Conservation (phyloP, 92 coral and sea anemone species). For the Epizoanthus scotinus region DNA sequence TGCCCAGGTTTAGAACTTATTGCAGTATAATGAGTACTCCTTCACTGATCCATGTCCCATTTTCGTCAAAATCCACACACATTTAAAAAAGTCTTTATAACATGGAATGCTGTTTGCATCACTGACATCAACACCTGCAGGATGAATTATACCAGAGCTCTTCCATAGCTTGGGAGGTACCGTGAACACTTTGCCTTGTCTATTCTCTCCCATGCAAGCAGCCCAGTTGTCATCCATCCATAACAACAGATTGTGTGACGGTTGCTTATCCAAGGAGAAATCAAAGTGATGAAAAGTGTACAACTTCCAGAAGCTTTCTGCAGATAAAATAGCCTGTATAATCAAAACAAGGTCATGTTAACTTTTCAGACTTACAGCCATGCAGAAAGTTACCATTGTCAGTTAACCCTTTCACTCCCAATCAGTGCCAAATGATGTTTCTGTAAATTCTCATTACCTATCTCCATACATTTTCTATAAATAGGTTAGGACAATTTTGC, state of each 20-base stretch:
- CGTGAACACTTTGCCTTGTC: not conserved
- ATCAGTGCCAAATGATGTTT: too few relatives aligned
- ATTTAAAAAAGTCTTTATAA: slow-evolving; percentile 27
- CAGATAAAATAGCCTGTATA: slow-evolving; percentile 7
- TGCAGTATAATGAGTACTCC: slow-evolving; percentile 8
- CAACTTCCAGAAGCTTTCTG: slow-evolving; percentile 29
- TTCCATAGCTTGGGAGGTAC: slow-evolving; percentile 30
- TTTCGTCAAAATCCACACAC: slow-evolving; percentile 21
- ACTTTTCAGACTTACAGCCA: not conserved
- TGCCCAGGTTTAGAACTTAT: not conserved
- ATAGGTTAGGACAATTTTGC: too few relatives aligned
- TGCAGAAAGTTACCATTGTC: not conserved
- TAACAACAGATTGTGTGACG: slow-evolving; percentile 12
- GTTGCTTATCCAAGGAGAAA: slow-evolving; percentile 26
- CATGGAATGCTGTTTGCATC: slow-evolving; percentile 22
- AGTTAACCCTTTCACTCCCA: too few relatives aligned
- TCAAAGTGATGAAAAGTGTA: slow-evolving; percentile 25
- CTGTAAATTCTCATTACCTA: too few relatives aligned
- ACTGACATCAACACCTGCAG: slow-evolving; percentile 13
- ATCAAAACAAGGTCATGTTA: not conserved
- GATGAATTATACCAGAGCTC: slow-evolving; percentile 30
- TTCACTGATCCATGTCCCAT: slow-evolving; percentile 33
- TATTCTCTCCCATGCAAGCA: slow-evolving; percentile 13
- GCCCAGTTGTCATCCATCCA: slow-evolving; percentile 3
- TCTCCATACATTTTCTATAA: too few relatives aligned